Evolutionary conservation across 2,797 vertebrate genomes (phyloP).

Genomic region (Falco concolor): DNA sequence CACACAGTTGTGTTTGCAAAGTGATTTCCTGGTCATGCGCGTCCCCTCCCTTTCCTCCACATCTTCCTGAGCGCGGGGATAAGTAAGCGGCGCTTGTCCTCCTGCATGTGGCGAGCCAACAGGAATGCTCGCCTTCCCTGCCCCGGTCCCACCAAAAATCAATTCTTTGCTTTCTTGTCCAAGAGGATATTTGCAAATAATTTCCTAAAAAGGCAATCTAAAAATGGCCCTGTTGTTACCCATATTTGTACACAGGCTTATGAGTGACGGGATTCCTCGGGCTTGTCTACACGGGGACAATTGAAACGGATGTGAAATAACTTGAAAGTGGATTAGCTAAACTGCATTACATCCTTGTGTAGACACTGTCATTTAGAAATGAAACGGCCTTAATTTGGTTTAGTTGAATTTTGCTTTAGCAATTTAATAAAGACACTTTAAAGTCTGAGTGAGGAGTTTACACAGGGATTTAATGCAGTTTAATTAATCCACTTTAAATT

Average conservation of each 20-base stretch:
- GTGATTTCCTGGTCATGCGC: background rate
- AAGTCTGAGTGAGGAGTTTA: constrained; percentile 51
- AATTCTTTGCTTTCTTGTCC: constrained; percentile 12
- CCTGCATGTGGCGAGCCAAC: accelerated
- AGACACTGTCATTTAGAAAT: constrained; percentile 53
- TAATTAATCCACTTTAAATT: constrained; percentile 61
- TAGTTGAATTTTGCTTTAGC: constrained; percentile 23
- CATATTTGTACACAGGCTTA: constrained; percentile 60
- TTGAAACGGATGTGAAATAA: constrained; percentile 53
- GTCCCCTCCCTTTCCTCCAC: background rate
- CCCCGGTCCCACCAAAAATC: background rate
- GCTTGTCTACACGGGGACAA: constrained; percentile 45
- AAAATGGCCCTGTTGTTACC: constrained; percentile 55
- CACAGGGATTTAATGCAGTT: constrained; percentile 31
- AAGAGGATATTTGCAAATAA: constrained; percentile 57
- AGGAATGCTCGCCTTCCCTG: background rate
- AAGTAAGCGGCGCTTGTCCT: background rate
- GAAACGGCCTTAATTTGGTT: constrained; percentile 53
- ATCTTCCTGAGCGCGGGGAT: accelerated
- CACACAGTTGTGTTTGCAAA: accelerated
- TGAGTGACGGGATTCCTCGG: background rate
- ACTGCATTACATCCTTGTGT: constrained; percentile 37
- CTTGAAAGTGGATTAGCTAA: constrained; percentile 60
- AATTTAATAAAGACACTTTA: constrained; percentile 56
- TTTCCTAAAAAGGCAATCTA: constrained; percentile 64